Percentiles rank a stretch among this genome's conserved stretches.
Evolutionary conservation across 1,140 invertebrate species (phyloP).

Genomic region (Holcopasites calliopsidis): DNA sequence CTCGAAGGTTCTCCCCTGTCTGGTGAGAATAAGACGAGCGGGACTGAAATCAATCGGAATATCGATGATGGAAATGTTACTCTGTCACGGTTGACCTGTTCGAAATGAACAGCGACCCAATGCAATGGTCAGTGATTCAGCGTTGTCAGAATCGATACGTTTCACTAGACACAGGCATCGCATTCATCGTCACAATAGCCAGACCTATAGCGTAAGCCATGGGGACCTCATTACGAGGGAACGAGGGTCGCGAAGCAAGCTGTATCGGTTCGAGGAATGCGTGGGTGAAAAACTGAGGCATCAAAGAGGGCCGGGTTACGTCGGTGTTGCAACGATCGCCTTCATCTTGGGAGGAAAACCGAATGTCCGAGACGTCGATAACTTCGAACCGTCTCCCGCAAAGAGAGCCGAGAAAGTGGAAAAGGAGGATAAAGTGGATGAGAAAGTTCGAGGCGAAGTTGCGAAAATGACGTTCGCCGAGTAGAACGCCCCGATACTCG

Average conservation of each 20-base stretch:
- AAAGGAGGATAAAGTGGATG: neutral
- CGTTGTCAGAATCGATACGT: neutral
- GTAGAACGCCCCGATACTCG: neutral
- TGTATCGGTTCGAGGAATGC: neutral
- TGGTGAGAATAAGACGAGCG: neutral
- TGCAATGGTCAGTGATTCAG: neutral
- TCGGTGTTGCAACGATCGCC: neutral
- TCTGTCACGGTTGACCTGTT: neutral
- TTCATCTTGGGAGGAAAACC: neutral
- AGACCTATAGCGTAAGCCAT: neutral
- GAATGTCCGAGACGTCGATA: neutral
- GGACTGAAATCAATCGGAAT: neutral
- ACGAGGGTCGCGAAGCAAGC: neutral
- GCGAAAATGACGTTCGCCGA: neutral
- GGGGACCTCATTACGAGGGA: neutral
- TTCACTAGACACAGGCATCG: neutral
- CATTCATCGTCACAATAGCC: neutral
- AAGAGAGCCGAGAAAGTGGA: neutral
- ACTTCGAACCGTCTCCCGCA: neutral
- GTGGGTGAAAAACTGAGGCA: neutral
- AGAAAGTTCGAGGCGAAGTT: neutral
- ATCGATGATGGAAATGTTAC: neutral
- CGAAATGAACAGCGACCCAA: neutral
- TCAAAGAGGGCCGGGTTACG: too few species aligned
- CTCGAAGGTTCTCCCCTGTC: too few species aligned